Base-by-base conservation (phyloP, 2,888 invertebrate species). In the Trypoxylon attenuatum region DNA sequence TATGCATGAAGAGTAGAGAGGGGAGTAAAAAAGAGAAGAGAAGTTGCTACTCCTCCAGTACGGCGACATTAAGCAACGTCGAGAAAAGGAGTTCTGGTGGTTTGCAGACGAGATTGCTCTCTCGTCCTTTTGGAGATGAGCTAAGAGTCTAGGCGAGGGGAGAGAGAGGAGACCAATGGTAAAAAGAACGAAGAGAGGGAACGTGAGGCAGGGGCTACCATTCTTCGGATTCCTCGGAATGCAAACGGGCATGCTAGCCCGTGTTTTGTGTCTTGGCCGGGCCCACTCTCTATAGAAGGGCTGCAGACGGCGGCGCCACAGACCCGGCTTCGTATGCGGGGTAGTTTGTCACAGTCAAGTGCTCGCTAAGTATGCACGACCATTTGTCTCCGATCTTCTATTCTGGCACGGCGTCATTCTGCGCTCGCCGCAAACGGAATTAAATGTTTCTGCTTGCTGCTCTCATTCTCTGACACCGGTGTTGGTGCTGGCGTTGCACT, bases 291-390 rank as follows among this genome's bases (percentile, higher is more conserved):
- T 33, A 33, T 33, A 33, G 10, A 13, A 10, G 33, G 33, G 33
- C 33, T 33, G 13, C 13, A 33, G 10, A 13, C 33, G 10, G n/a
- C n/a, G n/a, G n/a, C n/a, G n/a, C n/a, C n/a, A n/a, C n/a, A n/a
- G 22, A 27, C 16, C 18, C 41, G 42, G 27, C 43, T 21, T 60
- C 67, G 69, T 69, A 63, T 58, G 63, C 56, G 63, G 52, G 76
- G 78, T 78, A 82, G 80, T 85, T 84, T 85, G 84, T 85, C 84
- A 84, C 82, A 84, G 84, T 84, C 85, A 83, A 82, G 80, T 73
- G 78, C 79, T 78, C 78, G 75, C 82, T 83, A 84, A 84, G 82
- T 84, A 85, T 83, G 83, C 83, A 69, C 79, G 77, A 79, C 82
- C 84, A 84, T 85, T 85, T 85, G 83, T 85, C 84, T 83, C 77